Conservation (phyloP, 2,888 invertebrate genomes). For the Spodoptera exigua region DNA sequence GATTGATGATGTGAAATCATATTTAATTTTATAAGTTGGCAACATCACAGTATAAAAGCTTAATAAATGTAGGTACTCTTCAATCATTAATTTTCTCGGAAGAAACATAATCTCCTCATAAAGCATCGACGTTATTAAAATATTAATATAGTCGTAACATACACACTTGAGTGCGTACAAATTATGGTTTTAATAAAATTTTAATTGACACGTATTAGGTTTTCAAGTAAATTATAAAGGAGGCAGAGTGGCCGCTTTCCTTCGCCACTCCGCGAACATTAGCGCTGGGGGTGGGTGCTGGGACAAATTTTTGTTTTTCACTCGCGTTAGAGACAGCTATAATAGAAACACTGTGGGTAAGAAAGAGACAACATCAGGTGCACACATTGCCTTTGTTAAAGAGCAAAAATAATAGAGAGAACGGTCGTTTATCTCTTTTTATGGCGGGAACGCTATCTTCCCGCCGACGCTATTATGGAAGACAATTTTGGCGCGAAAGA, state of each 20-base stretch:
- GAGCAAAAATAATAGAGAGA: constrained; percentile 89
- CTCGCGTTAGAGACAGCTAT: constrained; percentile 74
- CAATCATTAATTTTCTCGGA: constrained; percentile 37
- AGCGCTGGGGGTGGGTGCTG: constrained; percentile 79
- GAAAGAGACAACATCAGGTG: constrained; percentile 85
- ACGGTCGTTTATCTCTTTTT: constrained; percentile 89
- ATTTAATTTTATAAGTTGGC: no score
- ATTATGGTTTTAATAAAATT: constrained; percentile 83
- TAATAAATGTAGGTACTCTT: constrained; percentile 5
- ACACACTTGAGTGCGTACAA: constrained; percentile 75
- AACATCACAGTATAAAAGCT: neutral
- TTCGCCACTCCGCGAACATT: constrained; percentile 80
- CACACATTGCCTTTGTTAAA: constrained; percentile 88
- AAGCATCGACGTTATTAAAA: constrained; percentile 74
- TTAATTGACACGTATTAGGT: constrained; percentile 88
- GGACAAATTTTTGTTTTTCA: constrained; percentile 87
- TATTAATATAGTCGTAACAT: constrained; percentile 78
- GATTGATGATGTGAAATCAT: no score
- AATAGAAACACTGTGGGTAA: constrained; percentile 57
- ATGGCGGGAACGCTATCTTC: constrained; percentile 87
- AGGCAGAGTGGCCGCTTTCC: constrained; percentile 76
- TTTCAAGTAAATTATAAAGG: constrained; percentile 86
- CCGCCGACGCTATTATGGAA: constrained; percentile 87
- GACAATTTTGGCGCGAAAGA: constrained; percentile 89
- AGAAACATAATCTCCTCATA: constrained; percentile 42